Base-by-base conservation (phyloP, 2,888 invertebrate genomes). In the Trichopria drosophilae region DNA sequence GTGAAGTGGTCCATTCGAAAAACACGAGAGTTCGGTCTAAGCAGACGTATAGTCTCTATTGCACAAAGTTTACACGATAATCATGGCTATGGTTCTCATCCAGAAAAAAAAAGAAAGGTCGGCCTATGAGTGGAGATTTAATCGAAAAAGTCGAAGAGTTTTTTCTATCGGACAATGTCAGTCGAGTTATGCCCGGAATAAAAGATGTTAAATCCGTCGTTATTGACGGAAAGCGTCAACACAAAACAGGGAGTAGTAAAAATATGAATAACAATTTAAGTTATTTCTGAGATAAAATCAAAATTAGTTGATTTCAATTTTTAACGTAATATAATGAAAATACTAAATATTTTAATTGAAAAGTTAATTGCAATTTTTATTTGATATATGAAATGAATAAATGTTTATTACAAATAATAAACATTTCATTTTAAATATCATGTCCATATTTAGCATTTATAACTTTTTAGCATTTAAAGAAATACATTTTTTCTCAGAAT, bases 1-100 rank as follows among this genome's bases (percentile, higher is more conserved):
- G n/a, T n/a, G n/a, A n/a, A n/a, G n/a, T 46, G 37, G 46, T 36
- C 36, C 16, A 39, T 37, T 46, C 18, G 37, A 19, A 46, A 46
- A 39, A 46, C 37, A 39, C 24, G 13, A 19, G 37, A 46, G 20
- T 28, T 46, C 15, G 16, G 39, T 6, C 15, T 46, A n/a, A 22
- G 26, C 15, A 46, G 37, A 39, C 28, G 39, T 3, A 28, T 46
- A 20, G 46, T 39, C 18, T 19, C 28, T 15, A 20, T 15, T 4
- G 46, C 46, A 9, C 10, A 18, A 29, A 37, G 24, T 9, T 39
- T 46, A 15, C 29, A 10, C 13, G 22, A 26, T 26, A 13, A 28
- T 46, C 9, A 39, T 12, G 39, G 46, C 10, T 46, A 23, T 16
- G 28, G 16, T 13, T 16, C 31, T 7, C 24, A 6, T 13, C 46